phyloP scores from a whole-genome alignment of 1,140 invertebrate genomes.

The Zeugodacus cucurbitae region DNA sequence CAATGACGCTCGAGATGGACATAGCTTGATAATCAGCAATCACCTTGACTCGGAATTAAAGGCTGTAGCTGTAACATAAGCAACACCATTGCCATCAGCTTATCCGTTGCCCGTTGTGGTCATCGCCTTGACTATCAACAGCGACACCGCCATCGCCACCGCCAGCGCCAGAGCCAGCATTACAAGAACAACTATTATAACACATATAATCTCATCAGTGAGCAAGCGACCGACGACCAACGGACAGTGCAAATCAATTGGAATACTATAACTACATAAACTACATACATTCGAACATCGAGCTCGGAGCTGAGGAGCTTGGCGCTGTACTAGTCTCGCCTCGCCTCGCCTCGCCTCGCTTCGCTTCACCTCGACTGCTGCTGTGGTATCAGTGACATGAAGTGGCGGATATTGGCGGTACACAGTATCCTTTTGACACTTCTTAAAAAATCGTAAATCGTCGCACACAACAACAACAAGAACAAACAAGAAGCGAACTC shows the following conservation, averaged over 20 bases:
- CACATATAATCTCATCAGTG: slow-evolving; percentile 20
- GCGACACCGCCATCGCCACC: slow-evolving; percentile 13
- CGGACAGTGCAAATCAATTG: slow-evolving; percentile 33
- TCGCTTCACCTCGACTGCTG: too few relatives aligned
- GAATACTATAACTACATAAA: neutral
- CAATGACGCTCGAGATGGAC: slow-evolving; percentile 33
- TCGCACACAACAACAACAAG: slow-evolving; percentile 19
- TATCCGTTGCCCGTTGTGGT: neutral
- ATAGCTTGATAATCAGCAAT: slow-evolving; percentile 32
- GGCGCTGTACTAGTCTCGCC: too few relatives aligned
- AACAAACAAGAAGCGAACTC: neutral
- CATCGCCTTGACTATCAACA: slow-evolving; percentile 33
- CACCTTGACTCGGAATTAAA: slow-evolving; percentile 36
- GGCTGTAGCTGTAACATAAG: slow-evolving; percentile 7
- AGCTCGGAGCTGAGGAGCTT: too few relatives aligned
- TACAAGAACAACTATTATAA: slow-evolving; percentile 15
- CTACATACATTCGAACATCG: neutral
- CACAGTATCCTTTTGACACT: slow-evolving; percentile 44
- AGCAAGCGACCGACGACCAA: neutral
- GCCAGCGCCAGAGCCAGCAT: neutral
- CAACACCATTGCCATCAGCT: slow-evolving; percentile 26
- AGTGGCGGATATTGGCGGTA: slow-evolving; percentile 29
- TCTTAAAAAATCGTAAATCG: slow-evolving; percentile 44
- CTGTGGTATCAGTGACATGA: neutral
- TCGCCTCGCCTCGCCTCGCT: too few relatives aligned